Percentiles rank a stretch among this genome's conserved stretches.
Conservation (phyloP, 2,113 vertebrate species). For the Rhinopithecus roxellana region DNA sequence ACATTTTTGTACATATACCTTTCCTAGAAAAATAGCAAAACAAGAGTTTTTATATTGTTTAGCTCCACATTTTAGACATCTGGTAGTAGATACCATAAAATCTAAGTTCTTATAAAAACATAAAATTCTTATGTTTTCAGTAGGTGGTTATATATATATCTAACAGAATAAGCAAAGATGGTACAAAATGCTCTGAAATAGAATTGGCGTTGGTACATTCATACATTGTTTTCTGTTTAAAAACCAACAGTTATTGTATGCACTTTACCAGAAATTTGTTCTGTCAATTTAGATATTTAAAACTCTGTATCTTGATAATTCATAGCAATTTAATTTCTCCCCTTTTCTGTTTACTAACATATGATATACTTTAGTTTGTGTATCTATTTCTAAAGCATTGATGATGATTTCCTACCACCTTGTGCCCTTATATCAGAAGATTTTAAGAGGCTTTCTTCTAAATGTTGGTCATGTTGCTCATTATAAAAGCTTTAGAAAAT, state of each 20-base stretch:
- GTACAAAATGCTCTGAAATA: slow-evolving; percentile 21
- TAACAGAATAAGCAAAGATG: slow-evolving; percentile 3
- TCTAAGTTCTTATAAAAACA: slow-evolving; percentile 41
- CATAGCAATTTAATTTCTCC: not conserved
- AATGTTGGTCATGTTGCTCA: not conserved
- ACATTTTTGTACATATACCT: not conserved
- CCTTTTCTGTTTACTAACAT: not conserved
- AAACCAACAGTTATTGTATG: not conserved
- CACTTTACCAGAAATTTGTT: slow-evolving; percentile 4
- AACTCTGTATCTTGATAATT: not conserved
- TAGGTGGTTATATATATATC: not conserved
- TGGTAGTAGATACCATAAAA: slow-evolving; percentile 13
- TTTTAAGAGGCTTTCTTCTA: not conserved
- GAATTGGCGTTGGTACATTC: not conserved
- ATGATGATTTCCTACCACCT: not conserved
- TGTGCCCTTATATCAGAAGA: not conserved
- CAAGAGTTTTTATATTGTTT: not conserved
- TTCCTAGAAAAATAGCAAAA: slow-evolving; percentile 21
- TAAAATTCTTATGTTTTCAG: not conserved
- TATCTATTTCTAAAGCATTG: not conserved
- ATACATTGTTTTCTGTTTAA: slow-evolving; percentile 30
- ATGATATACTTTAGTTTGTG: not conserved
- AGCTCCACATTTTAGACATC: slow-evolving; percentile 41
- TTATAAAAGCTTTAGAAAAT: slow-evolving; percentile 8
- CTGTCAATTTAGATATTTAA: not conserved